Conservation (phyloP, 2,888 invertebrate species). For the Cerceris rybyensis region DNA sequence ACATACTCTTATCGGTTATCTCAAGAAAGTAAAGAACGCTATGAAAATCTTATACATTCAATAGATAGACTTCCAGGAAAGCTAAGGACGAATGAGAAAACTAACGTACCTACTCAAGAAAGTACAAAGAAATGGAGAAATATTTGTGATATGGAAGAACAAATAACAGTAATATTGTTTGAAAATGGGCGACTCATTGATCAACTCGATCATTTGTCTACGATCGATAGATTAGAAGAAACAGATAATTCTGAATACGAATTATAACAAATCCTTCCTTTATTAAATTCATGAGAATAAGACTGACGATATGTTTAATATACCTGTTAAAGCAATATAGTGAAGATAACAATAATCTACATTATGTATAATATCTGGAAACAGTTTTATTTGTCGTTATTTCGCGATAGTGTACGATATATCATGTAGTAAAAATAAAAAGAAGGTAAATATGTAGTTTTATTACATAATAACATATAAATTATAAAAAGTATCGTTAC, state of each 20-base stretch:
- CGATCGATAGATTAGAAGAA: constrained; percentile 50
- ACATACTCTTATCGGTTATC: constrained; percentile 80
- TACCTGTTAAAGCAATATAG: neutral
- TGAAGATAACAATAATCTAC: neutral
- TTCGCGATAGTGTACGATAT: constrained; percentile 13
- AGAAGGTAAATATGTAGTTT: constrained; percentile 3
- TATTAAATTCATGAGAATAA: constrained; percentile 29
- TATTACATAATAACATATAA: constrained; percentile 23
- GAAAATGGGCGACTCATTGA: constrained; percentile 72
- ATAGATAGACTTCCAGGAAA: constrained; percentile 72
- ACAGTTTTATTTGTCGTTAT: constrained; percentile 20
- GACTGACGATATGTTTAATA: constrained; percentile 41
- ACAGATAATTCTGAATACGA: constrained; percentile 62
- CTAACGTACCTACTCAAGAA: constrained; percentile 69
- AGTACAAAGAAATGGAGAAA: constrained; percentile 74
- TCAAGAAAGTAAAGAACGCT: constrained; percentile 76
- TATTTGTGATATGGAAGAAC: constrained; percentile 74
- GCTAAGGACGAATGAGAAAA: constrained; percentile 62
- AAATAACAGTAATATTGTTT: constrained; percentile 69
- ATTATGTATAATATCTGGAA: constrained; percentile 4
- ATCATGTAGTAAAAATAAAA: constrained; percentile 25
- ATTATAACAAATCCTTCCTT: constrained; percentile 17
- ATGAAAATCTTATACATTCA: constrained; percentile 71
- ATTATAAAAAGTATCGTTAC: constrained; percentile 35
- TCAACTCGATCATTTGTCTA: constrained; percentile 65